Conservation (phyloP, 1,140 invertebrate species). For the Halictus rubicundus region DNA sequence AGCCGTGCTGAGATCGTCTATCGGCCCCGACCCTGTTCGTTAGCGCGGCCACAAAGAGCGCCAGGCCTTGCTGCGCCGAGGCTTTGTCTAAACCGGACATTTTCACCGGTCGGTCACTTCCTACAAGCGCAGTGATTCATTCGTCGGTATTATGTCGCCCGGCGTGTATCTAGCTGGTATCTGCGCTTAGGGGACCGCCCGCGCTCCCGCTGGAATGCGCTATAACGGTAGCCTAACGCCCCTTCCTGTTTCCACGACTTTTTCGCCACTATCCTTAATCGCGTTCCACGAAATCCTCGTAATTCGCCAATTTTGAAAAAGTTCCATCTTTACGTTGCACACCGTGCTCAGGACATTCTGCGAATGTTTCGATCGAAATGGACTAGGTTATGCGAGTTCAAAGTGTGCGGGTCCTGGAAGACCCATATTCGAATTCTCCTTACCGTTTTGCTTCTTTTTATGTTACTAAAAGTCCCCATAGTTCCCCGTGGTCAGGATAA, state of each 20-base stretch:
- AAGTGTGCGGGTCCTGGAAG: no score
- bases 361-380: no score
- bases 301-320: no score
- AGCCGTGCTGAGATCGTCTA: constrained; percentile 65
- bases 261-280: not conserved
- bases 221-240: constrained; percentile 27
- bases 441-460: no score
- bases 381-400: no score
- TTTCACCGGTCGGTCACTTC: constrained; percentile 39
- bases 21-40: constrained; percentile 64
- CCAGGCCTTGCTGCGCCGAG: not conserved
- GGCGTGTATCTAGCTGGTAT: constrained; percentile 31
- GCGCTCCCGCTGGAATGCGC: constrained; percentile 33
- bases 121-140: constrained; percentile 42
- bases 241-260: not conserved
- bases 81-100: constrained; percentile 44
- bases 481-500: no score
- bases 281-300: no score
- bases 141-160: constrained; percentile 37
- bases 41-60: constrained; percentile 51
- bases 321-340: no score
- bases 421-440: no score
- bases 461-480: no score
- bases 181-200: constrained; percentile 24
- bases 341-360: no score